phyloP scores from a whole-genome alignment of 92 coral and sea anemone species.

The Palythoa grandis region DNA sequence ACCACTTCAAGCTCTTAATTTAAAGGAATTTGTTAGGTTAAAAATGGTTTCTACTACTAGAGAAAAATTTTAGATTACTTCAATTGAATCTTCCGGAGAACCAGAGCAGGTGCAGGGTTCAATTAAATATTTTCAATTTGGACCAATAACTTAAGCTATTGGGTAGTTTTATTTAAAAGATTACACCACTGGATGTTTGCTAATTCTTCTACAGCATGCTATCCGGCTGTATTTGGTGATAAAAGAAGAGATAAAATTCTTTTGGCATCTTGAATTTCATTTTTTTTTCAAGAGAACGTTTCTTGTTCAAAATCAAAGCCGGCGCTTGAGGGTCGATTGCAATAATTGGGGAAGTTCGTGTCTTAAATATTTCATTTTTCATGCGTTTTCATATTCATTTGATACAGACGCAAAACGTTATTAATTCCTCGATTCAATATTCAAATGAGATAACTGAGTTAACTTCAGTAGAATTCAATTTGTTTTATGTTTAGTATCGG shows the following conservation, averaged over 20 bases:
- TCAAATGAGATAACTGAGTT: constrained; percentile 34
- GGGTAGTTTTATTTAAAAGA: constrained; percentile 31
- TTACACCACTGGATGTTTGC: constrained; percentile 27
- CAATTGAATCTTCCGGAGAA: neutral
- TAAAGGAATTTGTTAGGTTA: neutral
- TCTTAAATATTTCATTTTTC: neutral
- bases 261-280: neutral
- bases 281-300: neutral
- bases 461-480: constrained; percentile 21
- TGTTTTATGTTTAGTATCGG: neutral
- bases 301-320: neutral
- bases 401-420: neutral
- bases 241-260: constrained; percentile 17
- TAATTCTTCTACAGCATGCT: constrained; percentile 28
- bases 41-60: neutral
- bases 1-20: neutral
- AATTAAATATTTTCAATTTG: constrained; percentile 27
- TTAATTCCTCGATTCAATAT: constrained; percentile 1
- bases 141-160: constrained; percentile 36
- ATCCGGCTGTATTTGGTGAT: constrained; percentile 20
- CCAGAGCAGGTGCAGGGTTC: constrained; percentile 30
- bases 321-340: neutral
- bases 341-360: neutral
- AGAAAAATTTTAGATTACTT: neutral
- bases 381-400: neutral